A percentile compares a stretch with the other conserved stretches of the same genome.
phyloP scores from a whole-genome alignment of 2,888 invertebrate species.

The Hirtodrosophila trivittata region DNA sequence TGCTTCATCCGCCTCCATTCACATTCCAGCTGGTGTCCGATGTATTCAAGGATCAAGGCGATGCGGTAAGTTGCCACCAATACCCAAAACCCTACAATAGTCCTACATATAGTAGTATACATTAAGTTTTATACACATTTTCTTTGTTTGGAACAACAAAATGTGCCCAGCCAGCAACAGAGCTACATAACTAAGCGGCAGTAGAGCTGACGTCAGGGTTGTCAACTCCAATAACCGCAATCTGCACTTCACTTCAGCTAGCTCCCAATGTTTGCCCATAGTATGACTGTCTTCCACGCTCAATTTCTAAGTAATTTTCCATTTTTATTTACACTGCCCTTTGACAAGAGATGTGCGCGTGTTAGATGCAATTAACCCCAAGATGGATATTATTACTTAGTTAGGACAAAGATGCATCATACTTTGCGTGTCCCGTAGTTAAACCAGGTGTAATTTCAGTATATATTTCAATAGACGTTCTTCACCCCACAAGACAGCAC shows the following conservation, averaged over 20 bases:
- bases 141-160: conserved; percentile 40
- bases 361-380: too few species aligned
- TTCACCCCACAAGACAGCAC: too few species aligned
- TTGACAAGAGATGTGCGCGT: too few species aligned
- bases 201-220: conserved; percentile 28
- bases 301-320: too few species aligned
- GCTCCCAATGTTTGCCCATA: too few species aligned
- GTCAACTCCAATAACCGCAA: conserved; percentile 30
- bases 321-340: too few species aligned
- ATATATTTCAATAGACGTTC: too few species aligned
- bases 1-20: background rate
- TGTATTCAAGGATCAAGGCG: conserved; percentile 74
- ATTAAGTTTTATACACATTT: conserved; percentile 9
- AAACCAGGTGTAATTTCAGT: too few species aligned
- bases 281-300: too few species aligned
- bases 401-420: too few species aligned
- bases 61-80: conserved; percentile 70
- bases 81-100: background rate
- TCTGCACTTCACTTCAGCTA: conserved; percentile 5
- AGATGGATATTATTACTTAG: too few species aligned
- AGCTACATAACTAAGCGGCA: conserved; percentile 5
- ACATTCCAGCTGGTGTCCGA: conserved; percentile 73
- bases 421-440: too few species aligned
- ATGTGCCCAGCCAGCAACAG: conserved; percentile 9
- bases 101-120: conserved; percentile 3